These are phyloP conservation scores for Fistularia tabacaria DNA, from an alignment of 2,797 vertebrate species.

Conservation along the genomic window DNA sequence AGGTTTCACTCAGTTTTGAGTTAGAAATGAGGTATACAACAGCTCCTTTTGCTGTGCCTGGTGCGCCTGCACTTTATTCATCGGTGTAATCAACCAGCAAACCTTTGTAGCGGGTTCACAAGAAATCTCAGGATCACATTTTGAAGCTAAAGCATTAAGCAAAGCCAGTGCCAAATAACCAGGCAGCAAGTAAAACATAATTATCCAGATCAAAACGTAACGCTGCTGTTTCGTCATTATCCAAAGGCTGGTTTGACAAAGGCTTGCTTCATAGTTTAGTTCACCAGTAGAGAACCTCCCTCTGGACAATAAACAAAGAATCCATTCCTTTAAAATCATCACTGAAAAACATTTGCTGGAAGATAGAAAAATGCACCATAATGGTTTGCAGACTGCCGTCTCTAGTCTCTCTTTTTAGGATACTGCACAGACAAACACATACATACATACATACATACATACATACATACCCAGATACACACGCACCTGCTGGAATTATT, in stretches of 20 bases:
- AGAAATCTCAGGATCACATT: constrained; percentile 22
- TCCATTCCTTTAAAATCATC: constrained; percentile 40
- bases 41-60: constrained; percentile 79
- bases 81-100: constrained; percentile 38
- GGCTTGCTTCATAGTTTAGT: constrained; percentile 27
- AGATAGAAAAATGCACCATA: constrained; percentile 61
- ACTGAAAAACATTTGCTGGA: constrained; percentile 70
- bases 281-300: constrained; percentile 28
- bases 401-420: constrained; percentile 49
- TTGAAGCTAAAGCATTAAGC: constrained; percentile 38
- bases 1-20: constrained; percentile 86
- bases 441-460: background rate
- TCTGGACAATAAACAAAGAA: background rate
- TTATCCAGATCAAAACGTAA: constrained; percentile 7
- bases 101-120: constrained; percentile 48
- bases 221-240: constrained; percentile 21
- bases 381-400: constrained; percentile 68
- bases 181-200: constrained; percentile 1
- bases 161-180: constrained; percentile 17
- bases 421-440: constrained; percentile 9
- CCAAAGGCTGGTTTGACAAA: constrained; percentile 13
- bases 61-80: constrained; percentile 45
- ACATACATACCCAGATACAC: constrained; percentile 19
- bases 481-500: constrained; percentile 81
- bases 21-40: constrained; percentile 98